phyloP scores from a whole-genome alignment of 1,140 invertebrate genomes.

The Phortica variegata region DNA sequence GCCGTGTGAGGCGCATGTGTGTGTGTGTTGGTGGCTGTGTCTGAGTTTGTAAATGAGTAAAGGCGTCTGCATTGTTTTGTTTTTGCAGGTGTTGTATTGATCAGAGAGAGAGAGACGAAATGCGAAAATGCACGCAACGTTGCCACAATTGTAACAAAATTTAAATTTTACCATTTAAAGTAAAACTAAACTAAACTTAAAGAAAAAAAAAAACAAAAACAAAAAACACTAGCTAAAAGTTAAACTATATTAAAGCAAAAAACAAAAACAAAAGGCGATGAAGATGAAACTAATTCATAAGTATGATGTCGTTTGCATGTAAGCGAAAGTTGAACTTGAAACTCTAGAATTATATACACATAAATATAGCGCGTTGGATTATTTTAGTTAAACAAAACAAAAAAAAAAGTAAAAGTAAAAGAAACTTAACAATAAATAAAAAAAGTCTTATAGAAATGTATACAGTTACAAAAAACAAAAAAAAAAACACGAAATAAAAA shows the following conservation, averaged over 20 bases:
- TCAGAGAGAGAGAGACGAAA: too few relatives aligned
- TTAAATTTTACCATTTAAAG: conserved; percentile 49
- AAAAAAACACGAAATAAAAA: conserved; percentile 34
- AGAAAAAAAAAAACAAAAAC: conserved; percentile 11
- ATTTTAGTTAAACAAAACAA: conserved; percentile 42
- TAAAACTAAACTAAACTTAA: conserved; percentile 19
- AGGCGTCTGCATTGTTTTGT: too few relatives aligned
- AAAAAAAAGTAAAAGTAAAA: too few relatives aligned
- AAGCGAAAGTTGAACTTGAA: conserved; percentile 55
- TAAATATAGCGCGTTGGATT: conserved; percentile 44
- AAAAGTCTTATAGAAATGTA: conserved; percentile 26
- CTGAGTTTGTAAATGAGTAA: too few relatives aligned
- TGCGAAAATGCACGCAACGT: too few relatives aligned
- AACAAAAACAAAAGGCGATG: conserved; percentile 9
- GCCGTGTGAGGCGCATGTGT: background rate
- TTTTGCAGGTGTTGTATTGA: too few relatives aligned
- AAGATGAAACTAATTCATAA: conserved; percentile 46
- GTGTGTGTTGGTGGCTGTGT: conserved; percentile 2
- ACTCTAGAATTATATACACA: conserved; percentile 41
- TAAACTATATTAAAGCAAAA: conserved; percentile 50
- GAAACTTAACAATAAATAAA: too few relatives aligned
- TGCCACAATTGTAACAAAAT: too few relatives aligned
- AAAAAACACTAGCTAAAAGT: conserved; percentile 48
- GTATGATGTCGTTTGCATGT: conserved; percentile 54
- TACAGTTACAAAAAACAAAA: conserved; percentile 17